Base-by-base conservation (phyloP, 2,113 vertebrate species). In the Scatophagus argus region DNA sequence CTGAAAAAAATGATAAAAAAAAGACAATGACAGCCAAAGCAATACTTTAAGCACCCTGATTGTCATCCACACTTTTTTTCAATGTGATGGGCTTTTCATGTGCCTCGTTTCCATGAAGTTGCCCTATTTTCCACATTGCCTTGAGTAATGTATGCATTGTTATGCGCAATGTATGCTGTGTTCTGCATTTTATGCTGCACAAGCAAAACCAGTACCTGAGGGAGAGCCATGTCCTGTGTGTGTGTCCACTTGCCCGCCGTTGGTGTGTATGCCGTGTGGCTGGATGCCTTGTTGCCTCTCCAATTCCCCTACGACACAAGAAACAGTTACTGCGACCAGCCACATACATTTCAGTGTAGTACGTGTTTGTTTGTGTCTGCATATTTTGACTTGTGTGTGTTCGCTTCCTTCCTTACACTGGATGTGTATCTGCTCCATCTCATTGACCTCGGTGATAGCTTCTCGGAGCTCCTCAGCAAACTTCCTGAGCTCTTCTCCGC, bases 371-470 rank as follows among this genome's bases (percentile, higher is more conserved):
- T 36, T 46, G 23, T 21, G 39, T 55, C 39, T n/a, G 32, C 16
- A 47, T 31, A 23, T 17, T 31, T 25, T 31, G 12, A 52, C 38
- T 34, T 31, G 27, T 44, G 27, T 32, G 73, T 25, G 73, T 34
- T 38, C 5, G 9, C 21, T n/a, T 67, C 17, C 31, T 25, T 69
- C 38, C 97, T 98, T 96, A 99, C 98, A 99, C 90, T 99, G 97
- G 86, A 99, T 99, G 82, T 98, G 96, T 85, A 99, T 98, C 93
- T 99, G 97, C 82, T 99, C 98, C 96, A 99, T 98, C 92, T 99
- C 98, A 0, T 96, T 96, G 92, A 99, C 98, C 93, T 99, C 98
- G 5, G 97, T 94, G 76, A 99, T 98, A 23, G 97, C 98, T 77
- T 99, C 98, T 85, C 98, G 95, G 89, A 99, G 95, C 84, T 99